Conservation (phyloP, 2,113 vertebrate species). For the Turdus rufiventris region DNA sequence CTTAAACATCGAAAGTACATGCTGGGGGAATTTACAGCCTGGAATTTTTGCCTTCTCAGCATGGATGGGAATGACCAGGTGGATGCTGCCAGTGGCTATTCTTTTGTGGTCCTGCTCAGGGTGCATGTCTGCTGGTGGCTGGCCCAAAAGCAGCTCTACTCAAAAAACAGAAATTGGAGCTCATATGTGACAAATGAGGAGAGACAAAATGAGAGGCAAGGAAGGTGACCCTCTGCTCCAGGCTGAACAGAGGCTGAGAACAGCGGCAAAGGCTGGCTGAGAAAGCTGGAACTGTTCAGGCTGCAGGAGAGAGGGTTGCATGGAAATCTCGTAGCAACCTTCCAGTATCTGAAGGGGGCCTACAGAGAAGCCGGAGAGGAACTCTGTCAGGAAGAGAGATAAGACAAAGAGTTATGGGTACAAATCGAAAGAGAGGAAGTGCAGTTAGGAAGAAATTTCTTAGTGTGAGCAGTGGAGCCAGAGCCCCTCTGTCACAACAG, state of each 20-base stretch:
- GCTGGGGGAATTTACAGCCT: neutral
- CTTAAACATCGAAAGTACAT: fast-evolving
- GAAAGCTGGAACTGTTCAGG: neutral
- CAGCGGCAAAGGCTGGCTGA: neutral
- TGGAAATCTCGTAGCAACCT: neutral
- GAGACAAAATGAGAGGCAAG: fast-evolving
- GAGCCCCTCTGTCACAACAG: neutral
- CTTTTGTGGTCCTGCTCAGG: no score
- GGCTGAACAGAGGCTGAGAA: neutral
- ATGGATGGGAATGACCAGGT: fast-evolving
- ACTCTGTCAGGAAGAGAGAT: neutral
- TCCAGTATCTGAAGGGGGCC: neutral
- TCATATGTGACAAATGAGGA: fast-evolving
- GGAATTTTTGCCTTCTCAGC: neutral
- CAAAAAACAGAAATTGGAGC: fast-evolving
- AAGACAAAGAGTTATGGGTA: no score
- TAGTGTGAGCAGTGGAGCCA: fast-evolving
- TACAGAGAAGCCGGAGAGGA: neutral
- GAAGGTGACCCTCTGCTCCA: fast-evolving
- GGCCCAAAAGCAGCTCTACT: neutral
- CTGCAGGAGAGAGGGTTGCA: neutral
- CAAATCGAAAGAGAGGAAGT: neutral
- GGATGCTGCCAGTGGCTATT: no score
- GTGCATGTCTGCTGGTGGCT: fast-evolving
- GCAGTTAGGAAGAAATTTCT: neutral